Percentiles rank a stretch among this genome's conserved stretches.
phyloP scores from a whole-genome alignment of 2,888 invertebrate species.

The Vannuccia rotundouncinata region DNA sequence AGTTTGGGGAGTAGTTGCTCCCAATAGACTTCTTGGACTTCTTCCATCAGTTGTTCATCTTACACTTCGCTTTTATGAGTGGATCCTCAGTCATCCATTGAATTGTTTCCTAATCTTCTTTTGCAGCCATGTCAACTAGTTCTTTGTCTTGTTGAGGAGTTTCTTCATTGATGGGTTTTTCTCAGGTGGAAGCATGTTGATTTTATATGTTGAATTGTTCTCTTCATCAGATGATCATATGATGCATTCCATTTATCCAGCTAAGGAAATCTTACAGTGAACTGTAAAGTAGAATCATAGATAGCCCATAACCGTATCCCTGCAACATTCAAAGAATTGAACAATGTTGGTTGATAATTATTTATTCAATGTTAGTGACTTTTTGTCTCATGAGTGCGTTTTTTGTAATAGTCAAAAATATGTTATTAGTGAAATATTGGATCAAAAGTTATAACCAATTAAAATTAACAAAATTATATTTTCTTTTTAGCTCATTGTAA shows the following conservation, averaged over 20 bases:
- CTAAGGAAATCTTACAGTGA: not conserved
- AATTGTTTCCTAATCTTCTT: constrained; percentile 3
- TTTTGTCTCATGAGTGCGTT: not conserved
- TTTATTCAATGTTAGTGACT: not conserved
- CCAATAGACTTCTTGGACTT: constrained; percentile 3
- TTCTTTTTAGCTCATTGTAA: too few species aligned
- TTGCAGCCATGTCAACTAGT: not conserved
- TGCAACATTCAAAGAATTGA: not conserved
- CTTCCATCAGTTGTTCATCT: not conserved
- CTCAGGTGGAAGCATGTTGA: too few species aligned
- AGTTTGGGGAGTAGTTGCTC: not conserved
- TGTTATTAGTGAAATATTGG: constrained; percentile 7
- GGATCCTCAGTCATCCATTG: not conserved
- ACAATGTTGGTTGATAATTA: constrained; percentile 5
- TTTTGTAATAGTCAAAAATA: constrained; percentile 10
- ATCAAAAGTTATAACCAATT: not conserved
- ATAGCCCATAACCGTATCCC: not conserved
- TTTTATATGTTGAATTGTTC: too few species aligned
- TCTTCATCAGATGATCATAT: too few species aligned
- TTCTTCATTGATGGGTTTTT: too few species aligned
- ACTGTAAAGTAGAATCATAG: not conserved
- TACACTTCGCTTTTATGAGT: not conserved
- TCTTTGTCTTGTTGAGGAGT: not conserved
- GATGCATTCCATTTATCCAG: not conserved
- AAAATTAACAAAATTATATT: constrained; percentile 12